Base-by-base conservation (phyloP, 2,797 vertebrate species). In the Sphenopsis melanotis region DNA sequence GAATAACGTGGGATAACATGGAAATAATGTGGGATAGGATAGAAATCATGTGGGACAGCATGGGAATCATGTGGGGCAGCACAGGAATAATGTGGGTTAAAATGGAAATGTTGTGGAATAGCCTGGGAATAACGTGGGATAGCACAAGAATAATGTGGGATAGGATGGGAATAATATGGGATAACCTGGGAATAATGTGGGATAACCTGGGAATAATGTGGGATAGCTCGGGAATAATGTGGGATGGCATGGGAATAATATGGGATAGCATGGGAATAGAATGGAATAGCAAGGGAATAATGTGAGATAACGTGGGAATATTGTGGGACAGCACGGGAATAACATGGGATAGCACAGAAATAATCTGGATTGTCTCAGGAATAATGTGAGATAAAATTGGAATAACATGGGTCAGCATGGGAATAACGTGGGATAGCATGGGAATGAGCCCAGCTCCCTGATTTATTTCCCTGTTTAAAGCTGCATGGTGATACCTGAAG, bases 141-240 rank as follows among this genome's bases (percentile, higher is more conserved):
- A 20, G 19, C 42, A 44, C 10, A 11, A 10, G 19, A 44, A 49
- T 15, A 26, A 47, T 1, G 3, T 29, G n/a, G 26, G n/a, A n/a
- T 15, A 55, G 12, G 1, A 5, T 21, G 11, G 29, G 29, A 20
- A 20, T 1, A 24, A 16, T 0, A 1, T 22, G 29, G 50, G 17
- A 41, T 17, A 23, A 23, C 7, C 3, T 1, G 70, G 52, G 29
- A 18, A 20, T 2, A 27, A 32, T 0, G 0, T 22, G 20, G 37
- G 19, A 18, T 13, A 17, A 2, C 9, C 1, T 2, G 63, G 50
- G 30, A 20, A 18, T 14, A 32, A 22, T 1, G 3, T 23, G 44
- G 37, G 15, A 11, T 24, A 24, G 4, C 1, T 4, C 15, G 2
- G 12, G 37, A 20, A 18, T 2, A 32, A 17, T 0, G 0, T n/a